Conservation (phyloP, 2,797 vertebrate genomes). For the Pipistrellus nathusii region DNA sequence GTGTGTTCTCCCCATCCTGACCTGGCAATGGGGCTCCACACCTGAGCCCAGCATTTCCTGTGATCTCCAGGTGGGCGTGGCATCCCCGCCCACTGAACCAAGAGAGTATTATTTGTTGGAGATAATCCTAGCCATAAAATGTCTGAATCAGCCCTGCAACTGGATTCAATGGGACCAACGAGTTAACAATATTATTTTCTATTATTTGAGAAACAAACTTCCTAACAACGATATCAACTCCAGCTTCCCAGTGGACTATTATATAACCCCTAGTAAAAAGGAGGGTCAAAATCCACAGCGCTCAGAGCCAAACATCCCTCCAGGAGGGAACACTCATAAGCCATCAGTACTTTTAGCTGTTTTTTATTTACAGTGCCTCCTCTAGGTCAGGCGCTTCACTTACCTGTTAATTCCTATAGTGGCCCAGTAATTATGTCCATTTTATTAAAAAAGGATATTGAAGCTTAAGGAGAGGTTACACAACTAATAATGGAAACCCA, state of each 20-base stretch:
- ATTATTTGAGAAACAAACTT: constrained; percentile 48
- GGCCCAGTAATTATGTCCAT: neutral
- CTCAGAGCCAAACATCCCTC: neutral
- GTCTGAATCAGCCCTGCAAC: neutral
- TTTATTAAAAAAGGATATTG: neutral
- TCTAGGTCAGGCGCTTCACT: neutral
- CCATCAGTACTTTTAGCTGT: neutral
- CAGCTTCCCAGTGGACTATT: neutral
- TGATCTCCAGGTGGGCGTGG: neutral
- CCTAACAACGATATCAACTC: neutral
- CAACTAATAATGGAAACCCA: neutral
- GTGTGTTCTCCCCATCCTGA: neutral
- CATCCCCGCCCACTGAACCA: neutral
- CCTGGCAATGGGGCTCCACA: neutral
- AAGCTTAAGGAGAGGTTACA: neutral
- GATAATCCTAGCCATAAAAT: neutral
- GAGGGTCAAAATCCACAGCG: neutral
- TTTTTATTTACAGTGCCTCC: neutral
- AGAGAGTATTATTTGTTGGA: neutral
- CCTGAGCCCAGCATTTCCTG: neutral
- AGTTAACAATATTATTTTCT: neutral
- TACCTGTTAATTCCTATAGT: neutral
- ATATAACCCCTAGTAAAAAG: neutral
- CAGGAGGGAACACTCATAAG: neutral
- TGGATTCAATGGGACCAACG: neutral